Evolutionary conservation across 1,140 invertebrate genomes (phyloP), one percentile per base, ranked within the genome.

Genomic region (Tribolium castaneum): DNA sequence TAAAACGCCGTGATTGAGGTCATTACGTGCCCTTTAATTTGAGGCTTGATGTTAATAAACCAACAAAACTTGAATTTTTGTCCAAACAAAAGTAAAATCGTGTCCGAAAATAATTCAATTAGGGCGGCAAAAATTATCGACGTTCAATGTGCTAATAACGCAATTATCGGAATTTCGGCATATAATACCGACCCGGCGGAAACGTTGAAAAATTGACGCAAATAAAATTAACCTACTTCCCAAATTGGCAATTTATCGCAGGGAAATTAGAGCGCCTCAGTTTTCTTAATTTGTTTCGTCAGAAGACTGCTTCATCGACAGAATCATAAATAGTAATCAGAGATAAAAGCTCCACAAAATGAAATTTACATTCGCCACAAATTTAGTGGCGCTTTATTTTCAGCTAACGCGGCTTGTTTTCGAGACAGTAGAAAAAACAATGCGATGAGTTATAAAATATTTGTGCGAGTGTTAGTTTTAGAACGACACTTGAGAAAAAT

Each of bases 311-410:
- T 66, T 66, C 30, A 66, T 66, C 59, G 59, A 35, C 59, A 66
- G 59, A 66, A 66, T 66, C 56, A 66, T 66, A 66, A 66, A 66
- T 66, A 34, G 59, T 35, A 66, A 66, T 66, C 59, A 66, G 14
- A 35, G 59, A 66, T 66, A 66, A 66, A 66, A 66, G 59, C 59
- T 13, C 56, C 22, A 62, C 19, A 10, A 30, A 62, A 30, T 35
- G n/a, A 35, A 66, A 66, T 66, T 66, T 66, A 66, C 30, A 66
- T 66, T 12, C 59, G 22, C 19, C 2, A 10, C 10, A 13, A 34
- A 66, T 59, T 59, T 59, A 59, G 30, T 66, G 59, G 59, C 12
- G 12, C 45, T 66, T 22, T 35, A 34, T 66, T 66, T 66, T 66
- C 30, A 10, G 59, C 12, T 66, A 66, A 66, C 45, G 30, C 14